Evolutionary conservation across 2,888 invertebrate species (phyloP).

Genomic region (Plebejus anna): DNA sequence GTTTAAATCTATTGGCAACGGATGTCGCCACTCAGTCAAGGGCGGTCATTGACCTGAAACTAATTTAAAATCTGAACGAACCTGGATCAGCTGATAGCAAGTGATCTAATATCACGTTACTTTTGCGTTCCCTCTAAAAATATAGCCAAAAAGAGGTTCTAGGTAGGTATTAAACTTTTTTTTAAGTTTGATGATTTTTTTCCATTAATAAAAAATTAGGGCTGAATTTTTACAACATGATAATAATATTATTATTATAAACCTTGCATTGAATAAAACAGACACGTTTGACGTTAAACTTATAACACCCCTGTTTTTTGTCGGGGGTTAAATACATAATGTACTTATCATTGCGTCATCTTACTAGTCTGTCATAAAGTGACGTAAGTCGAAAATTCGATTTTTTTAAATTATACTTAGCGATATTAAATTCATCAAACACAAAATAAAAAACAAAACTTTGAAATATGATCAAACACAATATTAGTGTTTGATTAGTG

Average conservation of each 20-base stretch:
- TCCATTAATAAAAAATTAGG: not conserved
- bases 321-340: too few relatives aligned
- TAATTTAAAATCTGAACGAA: not conserved
- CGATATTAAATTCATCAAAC: too few relatives aligned
- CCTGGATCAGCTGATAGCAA: slow-evolving; percentile 13
- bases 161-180: too few relatives aligned
- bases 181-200: too few relatives aligned
- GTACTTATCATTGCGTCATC: not conserved
- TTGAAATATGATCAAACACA: not conserved
- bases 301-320: too few relatives aligned
- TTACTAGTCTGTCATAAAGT: not conserved
- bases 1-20: not conserved
- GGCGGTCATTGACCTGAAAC: not conserved
- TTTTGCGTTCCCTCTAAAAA: not conserved
- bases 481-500: too few relatives aligned
- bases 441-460: too few relatives aligned
- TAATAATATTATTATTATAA: too few relatives aligned
- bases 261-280: too few relatives aligned
- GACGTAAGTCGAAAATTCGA: not conserved
- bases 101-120: not conserved
- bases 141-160: too few relatives aligned
- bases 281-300: too few relatives aligned
- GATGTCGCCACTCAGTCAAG: slow-evolving; percentile 12
- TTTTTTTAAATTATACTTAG: not conserved
- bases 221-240: not conserved